Evolutionary conservation across 2,797 vertebrate species (phyloP).

Genomic region (Sebastes dallii): DNA sequence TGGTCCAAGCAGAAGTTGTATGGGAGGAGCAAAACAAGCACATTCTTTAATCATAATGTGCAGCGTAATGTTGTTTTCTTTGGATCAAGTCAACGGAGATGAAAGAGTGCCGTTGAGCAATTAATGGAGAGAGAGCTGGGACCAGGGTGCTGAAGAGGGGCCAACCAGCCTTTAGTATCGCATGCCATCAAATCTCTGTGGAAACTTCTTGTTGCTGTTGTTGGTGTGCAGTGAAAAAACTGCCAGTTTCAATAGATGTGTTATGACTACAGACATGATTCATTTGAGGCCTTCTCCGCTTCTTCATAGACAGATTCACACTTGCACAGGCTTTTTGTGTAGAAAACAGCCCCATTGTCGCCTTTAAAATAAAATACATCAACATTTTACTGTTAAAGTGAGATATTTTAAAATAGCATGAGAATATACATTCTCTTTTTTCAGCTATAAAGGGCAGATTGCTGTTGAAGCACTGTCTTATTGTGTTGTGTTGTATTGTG

Average conservation of each 20-base stretch:
- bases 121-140: conserved; percentile 50
- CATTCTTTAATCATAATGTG: conserved; percentile 76
- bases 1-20: conserved; percentile 19
- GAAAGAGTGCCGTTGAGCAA: conserved; percentile 55
- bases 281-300: background rate
- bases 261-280: conserved; percentile 25
- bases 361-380: background rate
- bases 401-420: background rate
- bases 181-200: conserved; percentile 61
- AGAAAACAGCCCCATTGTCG: background rate
- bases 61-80: conserved; percentile 75
- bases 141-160: conserved; percentile 42
- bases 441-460: background rate
- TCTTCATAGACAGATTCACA: background rate
- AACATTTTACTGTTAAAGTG: background rate
- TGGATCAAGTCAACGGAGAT: conserved; percentile 65
- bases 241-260: conserved; percentile 15
- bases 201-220: conserved; percentile 49
- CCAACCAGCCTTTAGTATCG: conserved; percentile 45
- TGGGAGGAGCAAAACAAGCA: conserved; percentile 54
- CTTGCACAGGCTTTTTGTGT: background rate
- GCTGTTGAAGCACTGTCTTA: background rate
- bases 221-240: conserved; percentile 29
- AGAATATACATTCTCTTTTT: background rate
- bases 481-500: background rate